phyloP scores from a whole-genome alignment of 2,797 vertebrate genomes.

The Gallirallus australis region DNA sequence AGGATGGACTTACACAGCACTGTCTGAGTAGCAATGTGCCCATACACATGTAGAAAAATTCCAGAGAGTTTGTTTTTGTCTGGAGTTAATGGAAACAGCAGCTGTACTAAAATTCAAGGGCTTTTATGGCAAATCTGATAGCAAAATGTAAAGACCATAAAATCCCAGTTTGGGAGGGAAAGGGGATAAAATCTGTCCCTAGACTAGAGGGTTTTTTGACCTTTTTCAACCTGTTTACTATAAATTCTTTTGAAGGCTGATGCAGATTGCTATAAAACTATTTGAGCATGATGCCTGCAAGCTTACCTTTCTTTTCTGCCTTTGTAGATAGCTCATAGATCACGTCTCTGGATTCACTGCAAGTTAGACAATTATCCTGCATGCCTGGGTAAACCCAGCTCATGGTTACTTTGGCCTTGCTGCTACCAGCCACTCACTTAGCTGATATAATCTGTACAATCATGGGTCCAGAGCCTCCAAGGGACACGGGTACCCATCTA shows the following conservation, averaged over 20 bases:
- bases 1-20: background rate
- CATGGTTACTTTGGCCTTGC: background rate
- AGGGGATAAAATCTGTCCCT: background rate
- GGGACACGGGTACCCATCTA: rapidly evolving
- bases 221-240: background rate
- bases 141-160: background rate
- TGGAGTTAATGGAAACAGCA: background rate
- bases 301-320: background rate
- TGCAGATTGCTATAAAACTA: background rate
- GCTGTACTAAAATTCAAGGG: background rate
- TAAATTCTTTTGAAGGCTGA: background rate
- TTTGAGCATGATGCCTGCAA: background rate
- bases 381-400: background rate
- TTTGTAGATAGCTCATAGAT: background rate
- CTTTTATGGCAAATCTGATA: background rate
- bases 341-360: background rate
- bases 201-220: background rate
- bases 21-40: background rate
- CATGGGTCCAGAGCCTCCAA: background rate
- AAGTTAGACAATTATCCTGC: background rate
- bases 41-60: background rate
- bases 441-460: background rate
- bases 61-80: background rate
- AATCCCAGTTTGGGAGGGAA: background rate
- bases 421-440: background rate